phyloP scores from a whole-genome alignment of 2,888 invertebrate species.

The Metellina segmentata region DNA sequence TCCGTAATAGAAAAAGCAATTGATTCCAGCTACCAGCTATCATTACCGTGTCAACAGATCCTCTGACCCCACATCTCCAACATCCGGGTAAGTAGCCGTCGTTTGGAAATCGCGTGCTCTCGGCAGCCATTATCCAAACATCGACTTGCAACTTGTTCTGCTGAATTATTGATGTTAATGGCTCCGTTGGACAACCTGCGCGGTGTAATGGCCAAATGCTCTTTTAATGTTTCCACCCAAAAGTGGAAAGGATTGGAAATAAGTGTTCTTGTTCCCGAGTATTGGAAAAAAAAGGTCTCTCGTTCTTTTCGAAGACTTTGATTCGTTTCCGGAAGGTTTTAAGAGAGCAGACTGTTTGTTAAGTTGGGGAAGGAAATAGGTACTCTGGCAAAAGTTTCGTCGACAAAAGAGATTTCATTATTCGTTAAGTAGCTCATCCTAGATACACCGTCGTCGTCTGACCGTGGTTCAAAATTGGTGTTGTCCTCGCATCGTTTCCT shows the following conservation, averaged over 20 bases:
- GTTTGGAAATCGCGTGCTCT: background rate
- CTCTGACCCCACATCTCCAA: background rate
- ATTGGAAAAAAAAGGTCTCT: background rate
- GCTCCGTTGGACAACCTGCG: background rate
- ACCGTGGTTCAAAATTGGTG: too few species aligned
- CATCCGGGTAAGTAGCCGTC: background rate
- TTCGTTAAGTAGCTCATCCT: too few species aligned
- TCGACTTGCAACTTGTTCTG: background rate
- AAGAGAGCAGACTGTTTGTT: too few species aligned
- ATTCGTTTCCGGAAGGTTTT: too few species aligned
- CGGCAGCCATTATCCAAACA: background rate
- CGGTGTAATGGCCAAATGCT: background rate
- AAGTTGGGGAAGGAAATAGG: too few species aligned
- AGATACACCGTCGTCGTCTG: too few species aligned
- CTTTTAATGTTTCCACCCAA: background rate
- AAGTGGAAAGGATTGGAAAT: background rate
- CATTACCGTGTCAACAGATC: constrained; percentile 1
- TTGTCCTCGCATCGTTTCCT: too few species aligned
- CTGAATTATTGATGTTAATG: background rate
- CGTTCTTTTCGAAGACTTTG: background rate
- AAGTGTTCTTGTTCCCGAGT: background rate
- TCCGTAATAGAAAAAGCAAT: background rate
- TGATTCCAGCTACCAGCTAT: background rate
- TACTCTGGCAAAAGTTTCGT: too few species aligned
- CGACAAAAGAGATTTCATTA: too few species aligned